These are phyloP conservation scores for Trypoxylon attenuatum DNA, from an alignment of 2,888 invertebrate species.

Conservation along the genomic window DNA sequence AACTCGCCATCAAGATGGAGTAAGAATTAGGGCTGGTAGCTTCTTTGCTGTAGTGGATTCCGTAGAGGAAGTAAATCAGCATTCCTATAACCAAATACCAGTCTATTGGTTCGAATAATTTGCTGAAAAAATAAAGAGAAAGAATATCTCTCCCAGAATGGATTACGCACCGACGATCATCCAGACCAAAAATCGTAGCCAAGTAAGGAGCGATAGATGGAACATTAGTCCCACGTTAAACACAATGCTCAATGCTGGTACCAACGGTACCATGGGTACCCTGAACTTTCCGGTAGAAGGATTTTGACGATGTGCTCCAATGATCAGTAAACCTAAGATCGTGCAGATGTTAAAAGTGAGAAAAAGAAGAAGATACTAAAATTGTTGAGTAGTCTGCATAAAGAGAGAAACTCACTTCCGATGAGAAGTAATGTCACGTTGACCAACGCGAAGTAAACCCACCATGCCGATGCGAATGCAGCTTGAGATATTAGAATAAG, in stretches of 20 bases:
- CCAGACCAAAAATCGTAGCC: constrained; percentile 91
- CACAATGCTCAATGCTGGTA: constrained; percentile 87
- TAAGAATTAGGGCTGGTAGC: constrained; percentile 80
- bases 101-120: background rate
- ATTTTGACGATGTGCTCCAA: constrained; percentile 86
- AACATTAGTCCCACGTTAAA: constrained; percentile 90
- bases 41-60: constrained; percentile 90
- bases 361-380: background rate
- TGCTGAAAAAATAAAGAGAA: no score
- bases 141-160: no score
- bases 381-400: no score
- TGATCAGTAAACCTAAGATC: constrained; percentile 81
- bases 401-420: constrained; percentile 82
- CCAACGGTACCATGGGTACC: constrained; percentile 87
- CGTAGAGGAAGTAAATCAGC: constrained; percentile 88
- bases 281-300: constrained; percentile 82
- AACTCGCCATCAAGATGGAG: constrained; percentile 81
- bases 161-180: constrained; percentile 84
- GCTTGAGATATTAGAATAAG: constrained; percentile 47
- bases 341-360: background rate
- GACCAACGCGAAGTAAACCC: constrained; percentile 81
- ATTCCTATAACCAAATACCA: constrained; percentile 78
- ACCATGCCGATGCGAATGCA: constrained; percentile 76
- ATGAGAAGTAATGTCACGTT: constrained; percentile 80
- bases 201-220: constrained; percentile 86